phyloP scores from a whole-genome alignment of 2,113 vertebrate species.

The Collichthys lucidus region DNA sequence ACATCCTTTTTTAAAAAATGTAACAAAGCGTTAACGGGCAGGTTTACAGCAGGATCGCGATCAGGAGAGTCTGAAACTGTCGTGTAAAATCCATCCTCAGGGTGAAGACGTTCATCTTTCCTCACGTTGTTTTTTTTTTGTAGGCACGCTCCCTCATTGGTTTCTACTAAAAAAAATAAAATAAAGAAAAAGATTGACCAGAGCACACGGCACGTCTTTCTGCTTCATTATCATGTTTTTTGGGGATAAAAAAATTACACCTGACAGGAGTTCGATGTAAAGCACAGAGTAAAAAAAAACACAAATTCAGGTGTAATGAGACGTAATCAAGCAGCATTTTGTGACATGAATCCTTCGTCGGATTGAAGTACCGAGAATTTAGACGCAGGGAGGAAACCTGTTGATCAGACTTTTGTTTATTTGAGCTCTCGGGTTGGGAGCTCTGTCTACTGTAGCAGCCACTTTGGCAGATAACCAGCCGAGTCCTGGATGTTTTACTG shows the following conservation, averaged over 20 bases:
- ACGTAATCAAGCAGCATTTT: not conserved
- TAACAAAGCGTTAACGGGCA: not conserved
- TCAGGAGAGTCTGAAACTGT: conserved; percentile 11
- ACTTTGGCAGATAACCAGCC: conserved; percentile 47
- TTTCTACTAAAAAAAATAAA: not conserved
- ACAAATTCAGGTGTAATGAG: not conserved
- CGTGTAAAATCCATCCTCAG: conserved; percentile 6
- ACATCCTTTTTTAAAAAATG: not conserved
- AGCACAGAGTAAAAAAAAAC: conserved; percentile 36
- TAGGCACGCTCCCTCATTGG: not conserved
- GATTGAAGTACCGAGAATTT: conserved; percentile 10
- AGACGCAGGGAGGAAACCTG: not conserved
- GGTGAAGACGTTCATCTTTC: not conserved
- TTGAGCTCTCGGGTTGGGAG: not conserved
- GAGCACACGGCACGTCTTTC: conserved; percentile 14
- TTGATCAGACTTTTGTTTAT: not conserved
- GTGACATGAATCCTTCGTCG: not conserved
- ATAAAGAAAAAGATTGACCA: not conserved
- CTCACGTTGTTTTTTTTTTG: not conserved
- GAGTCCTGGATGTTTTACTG: not conserved
- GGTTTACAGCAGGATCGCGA: conserved; percentile 8
- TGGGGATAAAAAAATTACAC: not conserved
- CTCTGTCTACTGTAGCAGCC: conserved; percentile 64
- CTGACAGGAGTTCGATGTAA: not conserved
- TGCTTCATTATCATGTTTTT: conserved; percentile 3